Conservation (phyloP, 1,140 invertebrate genomes). For the Alviniconcha marisindica region DNA sequence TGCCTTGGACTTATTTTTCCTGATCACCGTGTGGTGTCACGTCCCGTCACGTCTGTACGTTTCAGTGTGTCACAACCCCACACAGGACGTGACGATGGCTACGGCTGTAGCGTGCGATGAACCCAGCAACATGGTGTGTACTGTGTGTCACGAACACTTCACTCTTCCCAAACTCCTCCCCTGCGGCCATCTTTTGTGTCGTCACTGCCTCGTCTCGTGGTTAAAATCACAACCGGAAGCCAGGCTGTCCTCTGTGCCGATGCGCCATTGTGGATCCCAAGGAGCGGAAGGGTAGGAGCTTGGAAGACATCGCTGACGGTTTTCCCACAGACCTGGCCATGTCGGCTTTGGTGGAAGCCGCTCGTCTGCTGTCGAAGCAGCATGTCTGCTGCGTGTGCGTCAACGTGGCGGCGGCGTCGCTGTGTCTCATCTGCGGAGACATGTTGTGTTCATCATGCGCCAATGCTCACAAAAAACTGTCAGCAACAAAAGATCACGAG, state of each 20-base stretch:
- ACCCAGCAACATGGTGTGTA: background rate
- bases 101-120: background rate
- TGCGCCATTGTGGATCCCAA: background rate
- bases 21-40: too few species aligned
- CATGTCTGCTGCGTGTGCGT: conserved; percentile 17
- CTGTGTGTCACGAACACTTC: background rate
- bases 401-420: background rate
- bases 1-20: too few species aligned
- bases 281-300: background rate
- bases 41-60: too few species aligned
- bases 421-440: background rate
- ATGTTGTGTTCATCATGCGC: background rate
- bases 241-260: background rate
- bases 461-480: background rate
- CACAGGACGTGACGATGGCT: too few species aligned
- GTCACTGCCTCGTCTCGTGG: background rate
- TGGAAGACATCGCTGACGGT: background rate
- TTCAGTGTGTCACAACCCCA: too few species aligned
- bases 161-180: background rate
- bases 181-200: background rate
- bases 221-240: background rate
- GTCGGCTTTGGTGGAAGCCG: background rate
- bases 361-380: background rate
- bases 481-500: background rate
- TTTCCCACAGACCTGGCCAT: conserved; percentile 24